These are phyloP conservation scores for Felis chaus DNA, from an alignment of 2,113 vertebrate species.

Conservation along the genomic window DNA sequence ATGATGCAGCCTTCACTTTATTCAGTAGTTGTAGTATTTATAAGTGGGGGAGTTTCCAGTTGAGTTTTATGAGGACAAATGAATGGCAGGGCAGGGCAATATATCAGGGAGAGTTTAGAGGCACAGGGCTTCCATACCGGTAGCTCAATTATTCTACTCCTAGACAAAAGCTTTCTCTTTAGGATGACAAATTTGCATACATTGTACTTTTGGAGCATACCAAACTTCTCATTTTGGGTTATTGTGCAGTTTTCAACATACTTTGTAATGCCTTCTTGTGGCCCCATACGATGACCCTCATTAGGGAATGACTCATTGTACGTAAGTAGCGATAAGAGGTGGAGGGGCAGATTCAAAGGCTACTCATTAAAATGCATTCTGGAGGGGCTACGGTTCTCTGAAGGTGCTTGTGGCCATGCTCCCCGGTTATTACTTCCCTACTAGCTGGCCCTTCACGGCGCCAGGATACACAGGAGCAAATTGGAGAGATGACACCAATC, in stretches of 20 bases:
- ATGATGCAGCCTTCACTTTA: not conserved
- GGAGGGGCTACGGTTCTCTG: not conserved
- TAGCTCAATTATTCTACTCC: not conserved
- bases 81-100: not conserved
- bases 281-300: conserved; percentile 33
- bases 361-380: conserved; percentile 49
- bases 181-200: not conserved
- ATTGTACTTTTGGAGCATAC: not conserved
- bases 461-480: not conserved
- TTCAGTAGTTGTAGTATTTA: not conserved
- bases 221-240: not conserved
- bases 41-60: not conserved
- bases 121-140: not conserved
- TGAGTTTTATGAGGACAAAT: not conserved
- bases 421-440: conserved; percentile 55
- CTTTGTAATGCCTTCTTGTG: conserved; percentile 14
- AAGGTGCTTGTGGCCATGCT: not conserved
- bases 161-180: not conserved
- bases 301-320: conserved; percentile 38
- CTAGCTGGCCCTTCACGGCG: not conserved
- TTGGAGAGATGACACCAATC: conserved; percentile 42
- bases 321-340: not conserved
- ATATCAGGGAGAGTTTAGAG: not conserved
- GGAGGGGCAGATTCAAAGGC: conserved; percentile 43
- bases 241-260: not conserved